Percentiles rank a stretch among this genome's conserved stretches.
Evolutionary conservation across 2,113 vertebrate genomes (phyloP).

Genomic region (Parus major): DNA sequence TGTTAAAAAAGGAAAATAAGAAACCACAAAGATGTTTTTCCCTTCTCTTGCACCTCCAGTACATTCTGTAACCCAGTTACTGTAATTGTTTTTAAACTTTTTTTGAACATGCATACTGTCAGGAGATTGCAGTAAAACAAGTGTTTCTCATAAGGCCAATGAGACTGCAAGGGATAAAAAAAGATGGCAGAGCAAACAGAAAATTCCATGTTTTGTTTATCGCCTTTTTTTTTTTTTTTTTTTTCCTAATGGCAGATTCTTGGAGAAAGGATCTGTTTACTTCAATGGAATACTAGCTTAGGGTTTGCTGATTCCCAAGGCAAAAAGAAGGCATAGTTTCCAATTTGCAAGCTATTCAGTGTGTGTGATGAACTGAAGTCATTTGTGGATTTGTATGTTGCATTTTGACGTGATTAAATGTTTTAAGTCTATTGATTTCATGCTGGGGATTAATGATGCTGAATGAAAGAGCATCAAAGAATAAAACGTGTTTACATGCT

Average conservation of each 20-base stretch:
- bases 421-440: slow-evolving; percentile 71
- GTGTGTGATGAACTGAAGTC: slow-evolving; percentile 38
- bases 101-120: background rate
- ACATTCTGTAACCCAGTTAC: slow-evolving; percentile 5
- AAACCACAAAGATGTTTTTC: background rate
- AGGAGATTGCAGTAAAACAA: background rate
- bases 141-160: background rate
- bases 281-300: background rate
- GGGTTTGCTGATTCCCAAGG: background rate
- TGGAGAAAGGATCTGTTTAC: slow-evolving; percentile 6
- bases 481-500: slow-evolving; percentile 54
- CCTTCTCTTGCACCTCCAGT: background rate
- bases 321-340: background rate
- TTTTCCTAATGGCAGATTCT: background rate
- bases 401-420: slow-evolving; percentile 61
- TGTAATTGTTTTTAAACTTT: background rate
- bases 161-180: background rate
- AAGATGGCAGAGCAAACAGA: background rate
- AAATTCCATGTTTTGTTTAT: slow-evolving; percentile 13
- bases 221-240: background rate
- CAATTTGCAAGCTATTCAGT: slow-evolving; percentile 4
- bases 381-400: slow-evolving; percentile 52
- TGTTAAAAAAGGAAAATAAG: slow-evolving; percentile 14
- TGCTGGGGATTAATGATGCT: slow-evolving; percentile 68
- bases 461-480: slow-evolving; percentile 62